Evolutionary conservation across 2,888 invertebrate genomes (phyloP).

Genomic region (Eristalis intricaria): DNA sequence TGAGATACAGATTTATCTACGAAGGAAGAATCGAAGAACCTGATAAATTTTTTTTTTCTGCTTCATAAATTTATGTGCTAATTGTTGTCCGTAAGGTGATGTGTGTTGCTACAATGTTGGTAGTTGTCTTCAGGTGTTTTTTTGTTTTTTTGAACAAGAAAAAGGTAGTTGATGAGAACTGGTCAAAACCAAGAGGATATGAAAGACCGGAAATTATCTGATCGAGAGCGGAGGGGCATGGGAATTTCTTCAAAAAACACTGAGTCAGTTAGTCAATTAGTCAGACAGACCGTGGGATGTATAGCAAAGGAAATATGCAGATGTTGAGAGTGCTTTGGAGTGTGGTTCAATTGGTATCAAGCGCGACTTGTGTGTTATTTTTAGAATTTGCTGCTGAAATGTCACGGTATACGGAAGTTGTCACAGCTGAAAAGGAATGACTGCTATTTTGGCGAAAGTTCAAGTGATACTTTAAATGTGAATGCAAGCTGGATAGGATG

Average conservation of each 20-base stretch:
- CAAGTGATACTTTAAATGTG: too few relatives aligned
- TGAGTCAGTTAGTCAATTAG: background rate
- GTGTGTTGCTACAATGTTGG: conserved; percentile 38
- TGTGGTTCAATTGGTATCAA: too few relatives aligned
- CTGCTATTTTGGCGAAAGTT: background rate
- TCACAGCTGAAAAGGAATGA: background rate
- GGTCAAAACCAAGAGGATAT: background rate
- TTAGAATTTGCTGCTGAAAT: background rate
- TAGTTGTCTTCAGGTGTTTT: conserved; percentile 16
- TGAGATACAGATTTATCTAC: conserved; percentile 13
- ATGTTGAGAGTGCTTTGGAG: too few relatives aligned
- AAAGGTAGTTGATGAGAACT: conserved; percentile 7
- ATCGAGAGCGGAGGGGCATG: background rate
- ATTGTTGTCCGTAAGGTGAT: conserved; percentile 36
- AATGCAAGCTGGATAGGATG: too few relatives aligned
- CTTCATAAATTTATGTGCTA: conserved; percentile 32
- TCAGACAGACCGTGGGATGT: background rate
- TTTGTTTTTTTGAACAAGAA: too few relatives aligned
- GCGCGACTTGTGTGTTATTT: too few relatives aligned
- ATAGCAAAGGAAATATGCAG: background rate
- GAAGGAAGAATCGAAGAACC: conserved; percentile 23
- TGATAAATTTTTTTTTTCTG: background rate
- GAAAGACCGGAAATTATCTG: background rate
- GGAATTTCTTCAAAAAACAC: background rate
- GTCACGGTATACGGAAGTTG: background rate